Percentiles rank a stretch among this genome's conserved stretches.
Conservation (phyloP, 1,140 invertebrate species). For the Bradysia coprophila region DNA sequence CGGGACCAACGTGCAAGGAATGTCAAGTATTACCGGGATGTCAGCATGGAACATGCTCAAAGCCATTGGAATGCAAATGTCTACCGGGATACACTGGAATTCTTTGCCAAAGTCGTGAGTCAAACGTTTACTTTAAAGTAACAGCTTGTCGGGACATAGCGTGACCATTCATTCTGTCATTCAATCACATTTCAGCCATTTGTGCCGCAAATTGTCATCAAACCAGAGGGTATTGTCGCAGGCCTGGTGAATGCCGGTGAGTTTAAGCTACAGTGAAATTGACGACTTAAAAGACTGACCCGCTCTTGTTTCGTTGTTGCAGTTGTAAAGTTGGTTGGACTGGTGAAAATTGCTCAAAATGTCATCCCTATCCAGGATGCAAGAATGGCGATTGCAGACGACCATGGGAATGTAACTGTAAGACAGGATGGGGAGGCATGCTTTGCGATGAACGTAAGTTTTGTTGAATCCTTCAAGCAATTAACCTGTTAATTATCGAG, state of each 20-base stretch:
- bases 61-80: slow-evolving; percentile 69
- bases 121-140: not conserved
- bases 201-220: slow-evolving; percentile 64
- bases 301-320: slow-evolving; percentile 20
- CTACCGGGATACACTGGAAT: slow-evolving; percentile 72
- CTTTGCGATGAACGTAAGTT: slow-evolving; percentile 61
- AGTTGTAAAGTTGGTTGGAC: slow-evolving; percentile 80
- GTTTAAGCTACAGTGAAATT: not conserved
- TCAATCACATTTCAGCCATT: slow-evolving; percentile 37
- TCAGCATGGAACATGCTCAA: slow-evolving; percentile 61
- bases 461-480: slow-evolving; percentile 1
- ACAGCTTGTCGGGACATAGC: too few species aligned
- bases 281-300: not conserved
- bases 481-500: too few species aligned
- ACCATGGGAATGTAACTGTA: slow-evolving; percentile 79
- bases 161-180: slow-evolving; percentile 1
- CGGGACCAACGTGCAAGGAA: slow-evolving; percentile 57
- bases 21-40: slow-evolving; percentile 65
- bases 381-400: slow-evolving; percentile 62
- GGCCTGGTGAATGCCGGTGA: slow-evolving; percentile 49
- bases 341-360: slow-evolving; percentile 60
- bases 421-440: slow-evolving; percentile 71
- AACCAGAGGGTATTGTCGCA: slow-evolving; percentile 67
- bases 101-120: slow-evolving; percentile 70
- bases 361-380: slow-evolving; percentile 70